A percentile compares a stretch with the other conserved stretches of the same genome.
Conservation (phyloP, 2,113 vertebrate species). For the Neogale vison region DNA sequence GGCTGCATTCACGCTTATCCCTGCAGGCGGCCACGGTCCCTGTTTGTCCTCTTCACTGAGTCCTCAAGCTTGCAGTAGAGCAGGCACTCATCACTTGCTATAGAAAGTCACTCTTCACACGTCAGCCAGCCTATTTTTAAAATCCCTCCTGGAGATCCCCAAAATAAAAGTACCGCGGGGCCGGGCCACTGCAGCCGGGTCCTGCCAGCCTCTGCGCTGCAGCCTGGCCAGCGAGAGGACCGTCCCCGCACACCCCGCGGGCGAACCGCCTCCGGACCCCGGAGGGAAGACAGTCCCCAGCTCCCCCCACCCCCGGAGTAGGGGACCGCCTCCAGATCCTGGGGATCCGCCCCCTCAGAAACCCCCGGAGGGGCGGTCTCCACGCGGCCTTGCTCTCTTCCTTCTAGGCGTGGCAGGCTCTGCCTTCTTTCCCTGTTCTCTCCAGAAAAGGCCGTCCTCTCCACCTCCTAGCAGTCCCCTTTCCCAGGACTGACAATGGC, state of each 20-base stretch:
- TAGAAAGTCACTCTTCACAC: neutral
- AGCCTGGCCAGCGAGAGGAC: neutral
- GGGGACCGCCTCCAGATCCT: too few species aligned
- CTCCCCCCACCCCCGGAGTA: neutral
- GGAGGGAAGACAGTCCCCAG: neutral
- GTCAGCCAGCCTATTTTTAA: neutral
- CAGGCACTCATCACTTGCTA: neutral
- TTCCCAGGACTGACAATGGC: neutral
- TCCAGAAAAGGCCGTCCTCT: neutral
- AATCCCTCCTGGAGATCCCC: neutral
- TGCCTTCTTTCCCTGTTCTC: neutral
- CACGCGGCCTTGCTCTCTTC: neutral
- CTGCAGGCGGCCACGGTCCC: neutral
- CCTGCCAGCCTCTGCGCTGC: neutral
- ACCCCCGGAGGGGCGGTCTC: neutral
- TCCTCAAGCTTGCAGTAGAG: neutral
- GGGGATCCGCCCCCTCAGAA: neutral
- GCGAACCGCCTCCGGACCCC: neutral
- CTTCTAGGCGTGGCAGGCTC: neutral
- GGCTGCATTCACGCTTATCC: neutral
- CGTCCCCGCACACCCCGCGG: accelerated
- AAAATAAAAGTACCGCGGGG: neutral
- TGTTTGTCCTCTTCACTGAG: neutral
- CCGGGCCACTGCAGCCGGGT: neutral
- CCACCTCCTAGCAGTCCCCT: neutral